Conservation (phyloP, 2,113 vertebrate species). For the Hyperoodon ampullatus region DNA sequence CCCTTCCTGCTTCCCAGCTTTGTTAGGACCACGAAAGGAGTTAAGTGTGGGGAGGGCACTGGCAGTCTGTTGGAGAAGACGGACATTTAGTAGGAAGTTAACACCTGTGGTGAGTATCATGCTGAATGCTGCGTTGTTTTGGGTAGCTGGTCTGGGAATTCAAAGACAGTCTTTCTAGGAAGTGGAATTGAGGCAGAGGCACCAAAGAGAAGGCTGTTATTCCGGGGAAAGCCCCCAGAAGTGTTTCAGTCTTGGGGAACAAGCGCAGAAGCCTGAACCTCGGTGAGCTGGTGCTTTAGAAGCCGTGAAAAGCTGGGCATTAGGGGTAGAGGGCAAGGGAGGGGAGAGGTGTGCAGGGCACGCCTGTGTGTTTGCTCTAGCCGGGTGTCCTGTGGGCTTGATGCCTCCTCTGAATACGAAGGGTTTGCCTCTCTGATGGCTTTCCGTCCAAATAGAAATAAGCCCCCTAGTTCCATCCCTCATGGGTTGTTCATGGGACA, state of each 20-base stretch:
- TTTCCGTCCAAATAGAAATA: neutral
- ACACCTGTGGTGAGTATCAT: neutral
- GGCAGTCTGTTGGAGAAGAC: neutral
- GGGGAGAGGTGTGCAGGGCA: too few relatives aligned
- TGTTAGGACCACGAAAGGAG: neutral
- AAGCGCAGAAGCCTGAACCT: neutral
- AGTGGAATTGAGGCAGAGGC: too few relatives aligned
- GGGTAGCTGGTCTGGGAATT: neutral
- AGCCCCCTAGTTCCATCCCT: rapidly evolving
- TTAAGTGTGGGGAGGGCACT: neutral
- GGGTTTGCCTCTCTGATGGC: too few relatives aligned
- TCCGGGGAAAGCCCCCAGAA: neutral
- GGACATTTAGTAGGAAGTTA: neutral
- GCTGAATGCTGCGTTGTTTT: neutral
- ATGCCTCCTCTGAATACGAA: too few relatives aligned
- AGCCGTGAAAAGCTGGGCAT: too few relatives aligned
- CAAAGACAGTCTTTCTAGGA: neutral
- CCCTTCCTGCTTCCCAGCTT: neutral
- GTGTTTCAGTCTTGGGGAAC: neutral
- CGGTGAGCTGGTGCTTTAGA: neutral
- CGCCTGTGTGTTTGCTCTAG: neutral
- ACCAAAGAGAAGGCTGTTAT: neutral
- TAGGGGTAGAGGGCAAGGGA: neutral
- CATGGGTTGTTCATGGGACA: neutral
- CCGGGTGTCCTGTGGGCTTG: neutral